Evolutionary conservation across 2,113 vertebrate species (phyloP).

Genomic region (Prinia subflava): DNA sequence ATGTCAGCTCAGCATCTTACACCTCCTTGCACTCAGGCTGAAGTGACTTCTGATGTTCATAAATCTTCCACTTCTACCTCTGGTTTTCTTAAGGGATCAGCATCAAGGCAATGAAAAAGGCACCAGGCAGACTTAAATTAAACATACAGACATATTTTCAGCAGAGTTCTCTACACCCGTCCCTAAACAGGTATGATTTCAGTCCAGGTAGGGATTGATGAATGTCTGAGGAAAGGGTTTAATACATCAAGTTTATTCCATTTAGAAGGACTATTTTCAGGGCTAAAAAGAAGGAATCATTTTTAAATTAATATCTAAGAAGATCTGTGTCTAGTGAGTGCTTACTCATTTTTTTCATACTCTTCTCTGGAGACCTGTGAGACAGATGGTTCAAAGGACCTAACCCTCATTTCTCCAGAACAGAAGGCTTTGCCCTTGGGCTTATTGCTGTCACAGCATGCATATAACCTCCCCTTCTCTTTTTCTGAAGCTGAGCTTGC

Average conservation of each 20-base stretch:
- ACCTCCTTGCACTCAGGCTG: not conserved
- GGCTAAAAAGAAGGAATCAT: not conserved
- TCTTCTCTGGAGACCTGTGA: not conserved
- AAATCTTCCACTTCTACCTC: not conserved
- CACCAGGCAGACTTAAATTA: not conserved
- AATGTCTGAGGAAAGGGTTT: not conserved
- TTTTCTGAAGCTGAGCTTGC: not conserved
- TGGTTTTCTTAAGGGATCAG: not conserved
- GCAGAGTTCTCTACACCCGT: too few species aligned
- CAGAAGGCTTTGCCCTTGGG: not conserved
- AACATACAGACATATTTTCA: not conserved
- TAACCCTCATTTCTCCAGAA: not conserved
- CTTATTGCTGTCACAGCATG: not conserved
- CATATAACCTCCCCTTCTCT: not conserved
- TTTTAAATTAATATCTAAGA: not conserved
- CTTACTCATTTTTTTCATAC: not conserved
- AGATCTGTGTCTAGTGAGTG: not conserved
- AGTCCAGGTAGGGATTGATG: not conserved
- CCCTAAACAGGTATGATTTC: fast-evolving
- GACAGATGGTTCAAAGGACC: not conserved
- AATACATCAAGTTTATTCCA: not conserved
- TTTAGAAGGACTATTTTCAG: not conserved
- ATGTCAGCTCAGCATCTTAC: fast-evolving
- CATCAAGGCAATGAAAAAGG: not conserved
- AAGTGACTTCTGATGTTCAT: not conserved